Percentiles rank a stretch among this genome's conserved stretches.
phyloP scores from a whole-genome alignment of 2,888 invertebrate genomes.

The Oligia latruncula region DNA sequence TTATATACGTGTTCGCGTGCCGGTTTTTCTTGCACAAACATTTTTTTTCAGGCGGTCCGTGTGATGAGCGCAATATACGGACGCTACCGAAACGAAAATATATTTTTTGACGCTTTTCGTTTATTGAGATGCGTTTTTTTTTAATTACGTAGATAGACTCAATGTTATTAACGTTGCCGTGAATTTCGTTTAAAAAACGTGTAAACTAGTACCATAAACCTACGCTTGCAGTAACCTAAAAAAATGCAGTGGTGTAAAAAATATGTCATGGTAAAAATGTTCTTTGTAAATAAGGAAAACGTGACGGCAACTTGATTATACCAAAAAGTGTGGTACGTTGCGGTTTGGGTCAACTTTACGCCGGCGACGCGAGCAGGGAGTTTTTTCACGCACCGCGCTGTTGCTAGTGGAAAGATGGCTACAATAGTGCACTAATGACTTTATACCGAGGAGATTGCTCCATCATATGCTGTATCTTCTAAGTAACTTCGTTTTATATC shows the following conservation, averaged over 20 bases:
- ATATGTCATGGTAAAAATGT: conserved; percentile 6
- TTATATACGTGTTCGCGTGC: conserved; percentile 41
- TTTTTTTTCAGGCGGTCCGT: conserved; percentile 28
- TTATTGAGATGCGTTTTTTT: conserved; percentile 35
- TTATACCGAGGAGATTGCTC: conserved; percentile 20
- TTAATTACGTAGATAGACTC: conserved; percentile 21
- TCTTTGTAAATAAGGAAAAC: conserved; percentile 7
- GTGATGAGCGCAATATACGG: conserved; percentile 48
- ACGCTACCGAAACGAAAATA: conserved; percentile 19
- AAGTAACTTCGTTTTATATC: background rate
- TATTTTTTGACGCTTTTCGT: conserved; percentile 35
- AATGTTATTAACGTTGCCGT: conserved; percentile 8
- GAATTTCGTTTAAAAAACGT: conserved; percentile 27
- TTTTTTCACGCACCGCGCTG: conserved; percentile 15
- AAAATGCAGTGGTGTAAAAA: background rate
- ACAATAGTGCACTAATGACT: conserved; percentile 34
- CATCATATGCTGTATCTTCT: background rate
- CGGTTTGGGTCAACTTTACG: conserved; percentile 13
- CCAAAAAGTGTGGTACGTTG: conserved; percentile 15
- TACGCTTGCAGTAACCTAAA: background rate
- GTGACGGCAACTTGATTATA: conserved; percentile 20
- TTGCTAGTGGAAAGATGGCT: conserved; percentile 1
- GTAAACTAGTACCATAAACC: background rate
- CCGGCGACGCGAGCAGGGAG: background rate
- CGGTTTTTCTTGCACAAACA: conserved; percentile 40